Percentiles rank a stretch among this genome's conserved stretches.
These are phyloP conservation scores for Paraescarpia echinospica DNA, from an alignment of 1,140 invertebrate genomes.

Conservation along the genomic window DNA sequence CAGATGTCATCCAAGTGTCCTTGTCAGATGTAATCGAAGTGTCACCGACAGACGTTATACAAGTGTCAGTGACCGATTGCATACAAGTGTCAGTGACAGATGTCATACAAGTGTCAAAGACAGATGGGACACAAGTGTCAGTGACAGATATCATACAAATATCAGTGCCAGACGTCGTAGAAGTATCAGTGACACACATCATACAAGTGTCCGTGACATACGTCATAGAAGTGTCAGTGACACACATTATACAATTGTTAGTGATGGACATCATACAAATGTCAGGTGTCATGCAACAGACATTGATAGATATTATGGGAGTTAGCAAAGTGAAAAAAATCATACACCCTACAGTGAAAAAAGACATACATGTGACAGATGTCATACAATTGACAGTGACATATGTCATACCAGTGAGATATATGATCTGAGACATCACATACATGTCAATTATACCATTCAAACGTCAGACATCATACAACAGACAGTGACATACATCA, in stretches of 20 bases:
- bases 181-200: not conserved
- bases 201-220: not conserved
- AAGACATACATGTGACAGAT: not conserved
- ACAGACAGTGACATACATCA: not conserved
- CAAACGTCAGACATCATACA: too few relatives aligned
- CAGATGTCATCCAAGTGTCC: not conserved
- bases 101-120: not conserved
- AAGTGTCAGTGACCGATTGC: not conserved
- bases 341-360: not conserved
- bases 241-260: not conserved
- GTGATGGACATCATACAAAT: not conserved
- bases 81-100: constrained; percentile 29
- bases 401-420: not conserved
- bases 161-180: not conserved
- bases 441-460: too few relatives aligned
- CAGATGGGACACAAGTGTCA: not conserved
- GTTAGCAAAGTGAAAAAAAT: not conserved
- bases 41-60: not conserved
- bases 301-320: not conserved
- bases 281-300: not conserved
- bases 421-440: too few relatives aligned
- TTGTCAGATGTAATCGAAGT: too few relatives aligned
- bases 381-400: not conserved
- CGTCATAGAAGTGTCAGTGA: too few relatives aligned
- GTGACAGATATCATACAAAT: not conserved